Base-by-base conservation (phyloP, 2,888 invertebrate genomes). In the Cephonodes hylas region DNA sequence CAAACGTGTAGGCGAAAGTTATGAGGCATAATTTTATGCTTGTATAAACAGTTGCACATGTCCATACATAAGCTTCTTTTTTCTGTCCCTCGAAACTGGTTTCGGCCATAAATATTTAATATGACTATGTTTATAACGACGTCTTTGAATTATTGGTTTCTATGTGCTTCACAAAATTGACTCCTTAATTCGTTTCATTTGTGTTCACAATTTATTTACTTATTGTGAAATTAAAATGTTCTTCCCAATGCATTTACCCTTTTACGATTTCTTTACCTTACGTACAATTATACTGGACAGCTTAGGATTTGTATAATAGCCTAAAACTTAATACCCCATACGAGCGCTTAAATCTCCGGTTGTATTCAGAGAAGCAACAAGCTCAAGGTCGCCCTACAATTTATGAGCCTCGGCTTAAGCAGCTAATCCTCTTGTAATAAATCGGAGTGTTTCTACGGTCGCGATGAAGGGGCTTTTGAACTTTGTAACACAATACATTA, bases 71-170 rank as follows among this genome's bases (percentile, higher is more conserved):
- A 10, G 31, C 18, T 18, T 31, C n/a, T n/a, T 53, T 53, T 48
- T 53, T 53, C 45, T 45, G 20, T 31, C 31, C 4, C 53, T 18
- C 31, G 18, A 53, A 53, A 53, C 53, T 31, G 4, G 53, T 27
- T 31, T 31, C 27, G 31, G 18, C 53, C 53, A 53, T 53, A 53
- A 53, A 53, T 53, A 53, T 53, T 53, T 31, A 53, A 15, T 53
- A 53, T 31, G 53, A 5, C 27, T 53, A 20, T 53, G 27, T 53
- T 53, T 53, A 53, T 31, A 27, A 53, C 53, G 1, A 46, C 23
- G 22, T 27, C 27, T 18, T 53, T 53, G 53, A 53, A 31, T 18
- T 53, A 53, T 53, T 53, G 53, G 53, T 27, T 31, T 31, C 8
- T 18, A 25, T 48, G 15, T 53, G 31, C 18, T 53, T 53, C 27